Percentiles rank a stretch among this genome's conserved stretches.
Conservation (phyloP, 2,888 invertebrate species). For the Crepidodera aurea region DNA sequence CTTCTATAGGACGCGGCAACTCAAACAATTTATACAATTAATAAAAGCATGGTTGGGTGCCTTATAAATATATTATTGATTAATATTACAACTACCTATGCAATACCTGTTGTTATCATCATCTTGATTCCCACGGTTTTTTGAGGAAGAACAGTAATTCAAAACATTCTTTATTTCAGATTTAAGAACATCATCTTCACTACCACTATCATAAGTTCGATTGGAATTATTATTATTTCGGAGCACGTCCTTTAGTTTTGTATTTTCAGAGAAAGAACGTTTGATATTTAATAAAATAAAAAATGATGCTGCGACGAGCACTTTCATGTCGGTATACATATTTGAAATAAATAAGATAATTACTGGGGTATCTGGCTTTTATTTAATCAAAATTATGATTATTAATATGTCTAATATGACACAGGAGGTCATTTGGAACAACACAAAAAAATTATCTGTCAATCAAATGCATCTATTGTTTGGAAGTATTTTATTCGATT, state of each 20-base stretch:
- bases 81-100: not conserved
- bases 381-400: not conserved
- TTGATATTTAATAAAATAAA: not conserved
- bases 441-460: not conserved
- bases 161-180: slow-evolving; percentile 17
- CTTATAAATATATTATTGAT: too few species aligned
- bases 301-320: not conserved
- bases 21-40: too few species aligned
- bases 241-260: slow-evolving; percentile 43
- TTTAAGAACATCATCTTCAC: slow-evolving; percentile 25
- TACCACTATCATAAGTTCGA: slow-evolving; percentile 13
- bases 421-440: slow-evolving; percentile 5
- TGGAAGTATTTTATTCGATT: too few species aligned
- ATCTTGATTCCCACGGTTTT: not conserved
- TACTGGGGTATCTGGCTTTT: not conserved
- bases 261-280: slow-evolving; percentile 15
- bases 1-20: too few species aligned
- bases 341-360: not conserved
- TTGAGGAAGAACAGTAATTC: slow-evolving; percentile 9
- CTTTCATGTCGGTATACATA: not conserved
- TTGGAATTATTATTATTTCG: slow-evolving; percentile 42
- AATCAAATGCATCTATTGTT: not conserved
- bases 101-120: slow-evolving; percentile 1
- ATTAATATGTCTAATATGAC: slow-evolving; percentile 14
- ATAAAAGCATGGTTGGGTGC: too few species aligned